Evolutionary conservation across 1,140 invertebrate species (phyloP), one percentile per base, ranked within the genome.

Genomic region (Stegodyphus dumicola): DNA sequence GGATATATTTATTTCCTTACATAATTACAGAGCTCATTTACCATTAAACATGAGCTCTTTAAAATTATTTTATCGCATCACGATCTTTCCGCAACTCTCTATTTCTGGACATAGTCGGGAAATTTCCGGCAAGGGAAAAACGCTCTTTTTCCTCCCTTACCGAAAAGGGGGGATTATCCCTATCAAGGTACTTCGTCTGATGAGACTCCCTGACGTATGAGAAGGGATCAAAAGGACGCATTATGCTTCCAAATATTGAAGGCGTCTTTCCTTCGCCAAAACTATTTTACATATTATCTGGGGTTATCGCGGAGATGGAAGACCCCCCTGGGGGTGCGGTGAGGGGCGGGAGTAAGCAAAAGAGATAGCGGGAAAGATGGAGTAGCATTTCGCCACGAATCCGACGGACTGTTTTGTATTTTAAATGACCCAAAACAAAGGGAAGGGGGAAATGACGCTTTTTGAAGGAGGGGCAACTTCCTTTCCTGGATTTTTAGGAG

Each of bases 371-470:
- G 79, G 79, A 83, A 74, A 83, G 79, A 83, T 74, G 79, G 79
- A 83, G 60, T 51, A 52, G 69, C 52, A 60, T 18, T 70, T 74
- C 79, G 56, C 79, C 69, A 49, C 48, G 80, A 65, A 84, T 75
- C 73, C 71, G 73, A 67, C 60, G 80, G 65, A 84, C 80, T 84
- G 80, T 84, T 84, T 84, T 84, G 80, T 84, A 84, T 84, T 84
- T 84, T 76, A 84, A 84, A 84, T 84, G 80, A 84, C 80, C 80
- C 80, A 84, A 84, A 76, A 84, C 80, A 84, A 84, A 84, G 80
- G 60, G 65, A 76, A 73, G 80, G 65, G 79, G 66, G 48, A 84
- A 84, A 84, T 75, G 80, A 84, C 73, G 80, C 80, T 84, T 84
- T 84, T 84, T 84, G 80, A 84, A 48, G 80, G 69, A 60, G 56